Evolutionary conservation across 1,140 invertebrate genomes (phyloP), one percentile per base, ranked within the genome.

Genomic region (Lepidotrigona ventralis): DNA sequence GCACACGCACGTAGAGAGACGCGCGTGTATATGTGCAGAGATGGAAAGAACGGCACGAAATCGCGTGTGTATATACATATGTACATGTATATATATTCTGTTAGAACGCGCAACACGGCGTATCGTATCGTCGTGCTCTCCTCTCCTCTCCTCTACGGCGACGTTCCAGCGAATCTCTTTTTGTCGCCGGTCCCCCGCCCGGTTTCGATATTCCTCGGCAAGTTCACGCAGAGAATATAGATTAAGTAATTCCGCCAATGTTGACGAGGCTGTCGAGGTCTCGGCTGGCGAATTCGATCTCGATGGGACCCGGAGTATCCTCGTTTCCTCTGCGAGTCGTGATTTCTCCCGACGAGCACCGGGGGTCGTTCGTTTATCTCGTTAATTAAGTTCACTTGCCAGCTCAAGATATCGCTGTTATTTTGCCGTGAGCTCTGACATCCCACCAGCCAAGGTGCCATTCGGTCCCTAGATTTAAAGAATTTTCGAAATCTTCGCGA

Each of bases 131-230:
- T 51, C 23, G 21, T 12, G 23, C 64, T 33, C 79, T 56, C 78
- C 79, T 46, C 46, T 12, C 15, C 64, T 33, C 79, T 56, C 78
- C 79, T 46, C 46, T 54, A 69, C 33, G 15, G 66, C 39, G 77
- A 87, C 85, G 66, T 78, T 68, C 21, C 63, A 8, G 17, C 60
- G 63, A 78, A 78, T 69, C 63, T 78, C 63, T 69, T 58, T 71
- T 23, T 1, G 15, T 58, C 66, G 8, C 9, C 63, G 14, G 6
- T 23, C 46, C 21, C 23, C n/a, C n/a, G 11, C 26, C 8, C 17
- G 3, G 19, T 54, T 21, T n/a, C 51, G 66, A 71, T 70, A n/a
- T 54, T 66, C 29, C 39, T 46, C 29, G 17, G 8, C 0, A 23
- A 23, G 39, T 23, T 39, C 77, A 0, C 29, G 33, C 77, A 11